phyloP scores from a whole-genome alignment of 2,797 vertebrate species.

The Protosalanx chinensis region DNA sequence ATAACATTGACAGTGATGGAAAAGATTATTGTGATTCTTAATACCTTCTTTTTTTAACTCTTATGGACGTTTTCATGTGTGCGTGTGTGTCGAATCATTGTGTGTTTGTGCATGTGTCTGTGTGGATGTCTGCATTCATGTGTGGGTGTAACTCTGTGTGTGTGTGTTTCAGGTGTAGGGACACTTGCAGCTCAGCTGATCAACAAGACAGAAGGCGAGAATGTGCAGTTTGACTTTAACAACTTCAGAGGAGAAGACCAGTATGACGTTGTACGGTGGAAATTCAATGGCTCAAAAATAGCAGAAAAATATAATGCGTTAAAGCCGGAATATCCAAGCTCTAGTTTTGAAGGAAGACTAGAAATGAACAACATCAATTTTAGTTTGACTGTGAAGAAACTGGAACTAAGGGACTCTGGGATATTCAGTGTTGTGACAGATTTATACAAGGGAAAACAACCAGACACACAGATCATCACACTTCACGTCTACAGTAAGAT shows the following conservation, averaged over 20 bases:
- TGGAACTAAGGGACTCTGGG: not conserved
- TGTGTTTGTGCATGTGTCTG: too few species aligned
- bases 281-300: too few species aligned
- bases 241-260: not conserved
- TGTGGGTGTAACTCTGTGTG: not conserved
- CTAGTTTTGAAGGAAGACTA: not conserved
- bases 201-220: not conserved
- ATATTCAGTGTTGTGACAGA: not conserved
- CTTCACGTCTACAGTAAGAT: not conserved
- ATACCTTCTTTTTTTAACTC: too few species aligned
- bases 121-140: too few species aligned
- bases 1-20: too few species aligned
- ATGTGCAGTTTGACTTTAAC: not conserved
- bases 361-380: not conserved
- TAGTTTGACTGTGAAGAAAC: not conserved
- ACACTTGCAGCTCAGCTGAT: not conserved
- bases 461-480: not conserved
- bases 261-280: not conserved
- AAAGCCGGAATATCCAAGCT: not conserved
- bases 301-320: too few species aligned
- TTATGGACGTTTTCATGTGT: too few species aligned
- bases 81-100: too few species aligned
- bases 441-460: fast-evolving
- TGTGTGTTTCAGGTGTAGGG: not conserved
- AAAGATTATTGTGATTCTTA: too few species aligned